phyloP scores from a whole-genome alignment of 2,888 invertebrate species.

The Eupithecia centaureata region DNA sequence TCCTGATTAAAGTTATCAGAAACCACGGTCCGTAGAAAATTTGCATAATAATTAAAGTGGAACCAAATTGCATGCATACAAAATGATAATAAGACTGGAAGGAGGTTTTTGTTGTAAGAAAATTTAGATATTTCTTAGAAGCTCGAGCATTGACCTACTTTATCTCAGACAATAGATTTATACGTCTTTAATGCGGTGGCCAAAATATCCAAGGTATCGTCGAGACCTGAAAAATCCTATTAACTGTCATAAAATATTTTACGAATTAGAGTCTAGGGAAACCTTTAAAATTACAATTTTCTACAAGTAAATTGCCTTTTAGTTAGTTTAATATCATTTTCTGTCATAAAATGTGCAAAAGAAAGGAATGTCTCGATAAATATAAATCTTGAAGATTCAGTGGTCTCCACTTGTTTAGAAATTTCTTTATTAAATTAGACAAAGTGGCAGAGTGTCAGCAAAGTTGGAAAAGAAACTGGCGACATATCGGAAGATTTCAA shows the following conservation, averaged over 20 bases:
- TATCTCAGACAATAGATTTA: not conserved
- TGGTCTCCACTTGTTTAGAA: too few relatives aligned
- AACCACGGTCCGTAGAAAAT: slow-evolving; percentile 8
- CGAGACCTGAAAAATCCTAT: not conserved
- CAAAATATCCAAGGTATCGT: not conserved
- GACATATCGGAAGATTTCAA: not conserved
- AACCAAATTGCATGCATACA: slow-evolving; percentile 25
- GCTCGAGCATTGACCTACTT: not conserved
- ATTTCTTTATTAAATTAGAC: too few relatives aligned
- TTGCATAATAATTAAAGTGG: slow-evolving; percentile 22
- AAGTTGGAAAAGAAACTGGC: not conserved
- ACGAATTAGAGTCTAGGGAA: not conserved
- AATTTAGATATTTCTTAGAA: not conserved
- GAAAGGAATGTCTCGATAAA: too few relatives aligned
- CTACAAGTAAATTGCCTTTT: not conserved
- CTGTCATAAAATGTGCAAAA: too few relatives aligned
- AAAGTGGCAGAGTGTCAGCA: too few relatives aligned
- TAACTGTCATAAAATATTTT: not conserved
- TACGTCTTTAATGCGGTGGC: not conserved
- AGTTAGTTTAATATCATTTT: not conserved
- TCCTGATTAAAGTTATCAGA: slow-evolving; percentile 23
- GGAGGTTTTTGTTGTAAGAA: slow-evolving; percentile 16
- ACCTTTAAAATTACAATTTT: not conserved
- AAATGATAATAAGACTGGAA: slow-evolving; percentile 21
- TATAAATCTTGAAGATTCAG: too few relatives aligned